These are phyloP conservation scores for Eulemur albifrons DNA, from an alignment of 2,797 vertebrate species.

Conservation along the genomic window DNA sequence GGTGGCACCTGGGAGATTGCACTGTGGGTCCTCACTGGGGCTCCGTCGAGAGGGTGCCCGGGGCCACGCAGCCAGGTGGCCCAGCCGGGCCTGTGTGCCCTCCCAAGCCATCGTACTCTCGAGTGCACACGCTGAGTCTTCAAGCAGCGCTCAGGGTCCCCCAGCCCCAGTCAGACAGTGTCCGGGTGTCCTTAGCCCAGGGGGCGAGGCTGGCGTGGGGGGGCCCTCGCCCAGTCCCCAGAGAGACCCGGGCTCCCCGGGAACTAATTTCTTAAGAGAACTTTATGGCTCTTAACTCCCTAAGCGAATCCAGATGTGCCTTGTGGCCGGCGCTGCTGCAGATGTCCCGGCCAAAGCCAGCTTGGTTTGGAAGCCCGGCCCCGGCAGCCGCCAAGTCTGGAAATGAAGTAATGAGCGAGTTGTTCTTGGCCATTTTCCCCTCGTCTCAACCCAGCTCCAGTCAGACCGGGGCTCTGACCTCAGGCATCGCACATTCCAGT, in stretches of 20 bases:
- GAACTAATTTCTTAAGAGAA: slow-evolving; percentile 83
- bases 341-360: slow-evolving; percentile 81
- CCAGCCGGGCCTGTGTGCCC: accelerated
- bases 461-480: slow-evolving; percentile 85
- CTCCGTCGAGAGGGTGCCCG: background rate
- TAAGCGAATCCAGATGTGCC: slow-evolving; percentile 87
- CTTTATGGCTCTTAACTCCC: slow-evolving; percentile 80
- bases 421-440: slow-evolving; percentile 87
- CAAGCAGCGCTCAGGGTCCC: background rate
- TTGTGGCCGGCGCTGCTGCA: slow-evolving; percentile 81
- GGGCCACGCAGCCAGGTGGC: background rate
- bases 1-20: background rate
- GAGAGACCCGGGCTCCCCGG: slow-evolving; percentile 72
- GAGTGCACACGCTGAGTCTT: background rate
- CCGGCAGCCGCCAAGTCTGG: slow-evolving; percentile 85
- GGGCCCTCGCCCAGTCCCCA: slow-evolving; percentile 69
- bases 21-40: background rate
- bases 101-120: background rate
- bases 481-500: slow-evolving; percentile 82
- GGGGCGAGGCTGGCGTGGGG: background rate
- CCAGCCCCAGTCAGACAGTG: background rate
- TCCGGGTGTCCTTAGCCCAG: background rate
- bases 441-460: slow-evolving; percentile 83
- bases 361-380: slow-evolving; percentile 82
- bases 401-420: slow-evolving; percentile 87